Percentiles rank a stretch among this genome's conserved stretches.
These are phyloP conservation scores for Toxostoma redivivum DNA, from an alignment of 2,113 vertebrate species.

Conservation along the genomic window DNA sequence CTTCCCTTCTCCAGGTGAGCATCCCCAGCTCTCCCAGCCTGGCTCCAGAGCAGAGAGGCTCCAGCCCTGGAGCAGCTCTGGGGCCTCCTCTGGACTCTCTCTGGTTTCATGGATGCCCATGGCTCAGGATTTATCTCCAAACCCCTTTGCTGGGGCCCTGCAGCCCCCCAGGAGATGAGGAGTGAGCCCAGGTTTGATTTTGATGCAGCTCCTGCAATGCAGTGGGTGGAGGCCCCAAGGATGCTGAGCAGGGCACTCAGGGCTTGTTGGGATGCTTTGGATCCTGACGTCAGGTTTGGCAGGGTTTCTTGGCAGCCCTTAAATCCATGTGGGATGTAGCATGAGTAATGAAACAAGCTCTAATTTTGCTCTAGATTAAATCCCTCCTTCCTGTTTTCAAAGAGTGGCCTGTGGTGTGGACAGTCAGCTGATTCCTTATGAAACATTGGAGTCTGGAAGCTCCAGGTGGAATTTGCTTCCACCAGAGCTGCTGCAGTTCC, in stretches of 20 bases:
- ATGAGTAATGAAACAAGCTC: conserved; percentile 7
- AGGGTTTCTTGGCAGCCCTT: background rate
- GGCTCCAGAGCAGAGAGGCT: background rate
- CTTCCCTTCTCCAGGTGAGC: accelerated
- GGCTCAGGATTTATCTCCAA: background rate
- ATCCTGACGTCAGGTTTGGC: background rate
- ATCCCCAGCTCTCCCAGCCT: background rate
- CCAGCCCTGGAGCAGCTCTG: background rate
- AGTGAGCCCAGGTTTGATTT: background rate
- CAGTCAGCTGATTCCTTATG: background rate
- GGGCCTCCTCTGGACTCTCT: background rate
- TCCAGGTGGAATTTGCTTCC: background rate
- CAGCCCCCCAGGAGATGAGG: background rate
- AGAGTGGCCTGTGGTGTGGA: background rate
- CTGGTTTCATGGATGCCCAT: background rate
- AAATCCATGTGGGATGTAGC: background rate
- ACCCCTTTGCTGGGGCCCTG: background rate
- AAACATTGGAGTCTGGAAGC: background rate
- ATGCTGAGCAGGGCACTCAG: background rate
- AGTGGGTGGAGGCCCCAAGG: background rate
- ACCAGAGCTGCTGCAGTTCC: background rate
- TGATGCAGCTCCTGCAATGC: background rate
- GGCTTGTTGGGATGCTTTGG: background rate
- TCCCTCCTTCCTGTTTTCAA: conserved; percentile 21
- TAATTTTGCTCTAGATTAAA: background rate